phyloP scores from a whole-genome alignment of 2,888 invertebrate genomes.

The Onchidella celtica region DNA sequence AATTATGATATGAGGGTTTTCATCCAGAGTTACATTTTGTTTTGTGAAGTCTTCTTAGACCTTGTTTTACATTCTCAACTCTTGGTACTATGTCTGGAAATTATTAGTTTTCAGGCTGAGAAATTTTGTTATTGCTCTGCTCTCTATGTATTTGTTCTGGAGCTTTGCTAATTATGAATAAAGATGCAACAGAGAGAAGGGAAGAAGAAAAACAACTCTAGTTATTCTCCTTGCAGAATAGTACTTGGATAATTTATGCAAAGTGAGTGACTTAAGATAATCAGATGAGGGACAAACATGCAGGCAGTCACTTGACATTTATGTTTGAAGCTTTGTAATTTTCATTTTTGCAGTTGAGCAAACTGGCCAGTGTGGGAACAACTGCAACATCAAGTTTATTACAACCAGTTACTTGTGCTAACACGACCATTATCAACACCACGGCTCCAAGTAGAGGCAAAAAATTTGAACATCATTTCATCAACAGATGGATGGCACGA shows the following conservation, averaged over 20 bases:
- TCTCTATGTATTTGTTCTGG: too few relatives aligned
- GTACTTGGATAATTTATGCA: neutral
- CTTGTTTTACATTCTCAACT: too few relatives aligned
- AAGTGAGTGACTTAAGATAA: neutral
- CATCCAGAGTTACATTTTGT: too few relatives aligned
- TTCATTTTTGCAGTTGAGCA: constrained; percentile 28
- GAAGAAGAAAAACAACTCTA: too few relatives aligned
- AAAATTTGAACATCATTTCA: constrained; percentile 46
- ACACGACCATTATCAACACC: constrained; percentile 1
- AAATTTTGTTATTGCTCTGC: too few relatives aligned
- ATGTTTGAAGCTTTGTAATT: neutral
- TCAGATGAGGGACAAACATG: neutral
- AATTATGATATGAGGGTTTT: too few relatives aligned
- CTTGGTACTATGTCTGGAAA: too few relatives aligned
- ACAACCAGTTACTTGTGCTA: neutral
- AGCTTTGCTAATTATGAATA: too few relatives aligned
- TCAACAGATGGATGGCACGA: constrained; percentile 89
- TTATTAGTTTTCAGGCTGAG: too few relatives aligned
- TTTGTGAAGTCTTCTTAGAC: too few relatives aligned
- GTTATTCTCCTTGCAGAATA: too few relatives aligned
- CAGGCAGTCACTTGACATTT: neutral
- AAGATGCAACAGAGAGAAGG: too few relatives aligned
- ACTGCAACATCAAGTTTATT: neutral
- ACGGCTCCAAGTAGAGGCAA: constrained; percentile 27
- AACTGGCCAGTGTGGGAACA: neutral